Evolutionary conservation across 2,113 vertebrate genomes (phyloP), one percentile per base, ranked within the genome.

Genomic region (Piaya cayana): DNA sequence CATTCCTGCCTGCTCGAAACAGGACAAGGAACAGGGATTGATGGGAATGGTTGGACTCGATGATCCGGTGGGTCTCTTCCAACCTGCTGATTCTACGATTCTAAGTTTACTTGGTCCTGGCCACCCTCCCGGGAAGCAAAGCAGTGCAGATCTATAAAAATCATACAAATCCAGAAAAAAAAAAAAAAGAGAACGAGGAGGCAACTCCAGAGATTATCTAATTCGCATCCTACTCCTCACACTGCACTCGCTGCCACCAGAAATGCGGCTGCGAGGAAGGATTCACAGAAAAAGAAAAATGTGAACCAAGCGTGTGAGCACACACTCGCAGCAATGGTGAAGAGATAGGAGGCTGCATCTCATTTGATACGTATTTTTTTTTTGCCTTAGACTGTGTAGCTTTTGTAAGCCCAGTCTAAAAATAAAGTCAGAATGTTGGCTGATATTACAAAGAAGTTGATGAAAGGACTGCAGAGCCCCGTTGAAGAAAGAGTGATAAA

Each of bases 401-500:
- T 94, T 87, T 92, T 76, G 6, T 80, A 58, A 58, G n/a, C 37
- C 79, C 47, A 77, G 22, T 18, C 87, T 94, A 88, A 96, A 95
- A 91, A 95, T 81, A 84, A 92, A 92, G n/a, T 43, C 47, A 81
- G 56, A 94, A 75, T 79, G 13, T 77, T 95, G 90, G 68, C 88
- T 92, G 69, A 39, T 86, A 37, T 70, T 83, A 80, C 60, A 88
- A 93, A 88, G 68, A 92, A 77, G 29, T 92, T 93, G 62, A 80
- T 91, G 82, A 85, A 91, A 90, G 53, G 74, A 90, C 36, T 82
- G 37, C 19, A 85, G 70, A 72, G 55, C 29, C 79, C 45, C 86
- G 68, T 81, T 70, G 64, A 88, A 88, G 59, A 80, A 85, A 80
- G 29, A 53, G 25, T 82, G 76, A 90, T 92, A 82, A 80, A 93